phyloP scores from a whole-genome alignment of 1,140 invertebrate species.

The Trachymyrmex septentrionalis region DNA sequence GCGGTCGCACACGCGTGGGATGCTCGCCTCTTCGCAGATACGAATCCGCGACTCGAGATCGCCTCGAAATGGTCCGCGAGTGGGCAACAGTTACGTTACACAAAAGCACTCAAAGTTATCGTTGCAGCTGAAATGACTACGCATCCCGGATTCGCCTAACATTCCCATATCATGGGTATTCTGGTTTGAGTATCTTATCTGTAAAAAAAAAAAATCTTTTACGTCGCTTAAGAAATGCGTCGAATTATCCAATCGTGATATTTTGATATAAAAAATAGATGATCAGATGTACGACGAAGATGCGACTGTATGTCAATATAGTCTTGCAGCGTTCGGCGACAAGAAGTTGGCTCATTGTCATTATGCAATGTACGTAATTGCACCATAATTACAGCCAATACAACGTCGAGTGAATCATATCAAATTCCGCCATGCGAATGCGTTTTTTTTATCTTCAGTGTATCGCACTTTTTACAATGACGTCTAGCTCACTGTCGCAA shows the following conservation, averaged over 20 bases:
- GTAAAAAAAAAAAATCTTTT: not conserved
- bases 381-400: constrained; percentile 30
- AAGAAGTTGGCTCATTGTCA: constrained; percentile 24
- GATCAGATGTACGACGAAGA: not conserved
- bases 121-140: not conserved
- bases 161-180: no score
- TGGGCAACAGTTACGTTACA: constrained; percentile 18
- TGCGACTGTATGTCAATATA: not conserved
- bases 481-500: not conserved
- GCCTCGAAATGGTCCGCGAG: constrained; percentile 3
- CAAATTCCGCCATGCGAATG: not conserved
- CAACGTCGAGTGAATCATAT: constrained; percentile 47
- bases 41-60: constrained; percentile 31
- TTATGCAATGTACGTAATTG: constrained; percentile 36
- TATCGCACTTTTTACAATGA: constrained; percentile 5
- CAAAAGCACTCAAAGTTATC: not conserved
- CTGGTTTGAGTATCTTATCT: not conserved
- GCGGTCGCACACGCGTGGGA: constrained; percentile 45
- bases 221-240: not conserved
- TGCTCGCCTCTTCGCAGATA: not conserved
- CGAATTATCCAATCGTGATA: not conserved
- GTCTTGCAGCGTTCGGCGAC: constrained; percentile 11
- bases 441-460: not conserved
- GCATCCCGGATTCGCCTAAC: not conserved
- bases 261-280: constrained; percentile 1